Evolutionary conservation across 2,797 vertebrate species (phyloP).

Genomic region (Catostomus latipinnis): DNA sequence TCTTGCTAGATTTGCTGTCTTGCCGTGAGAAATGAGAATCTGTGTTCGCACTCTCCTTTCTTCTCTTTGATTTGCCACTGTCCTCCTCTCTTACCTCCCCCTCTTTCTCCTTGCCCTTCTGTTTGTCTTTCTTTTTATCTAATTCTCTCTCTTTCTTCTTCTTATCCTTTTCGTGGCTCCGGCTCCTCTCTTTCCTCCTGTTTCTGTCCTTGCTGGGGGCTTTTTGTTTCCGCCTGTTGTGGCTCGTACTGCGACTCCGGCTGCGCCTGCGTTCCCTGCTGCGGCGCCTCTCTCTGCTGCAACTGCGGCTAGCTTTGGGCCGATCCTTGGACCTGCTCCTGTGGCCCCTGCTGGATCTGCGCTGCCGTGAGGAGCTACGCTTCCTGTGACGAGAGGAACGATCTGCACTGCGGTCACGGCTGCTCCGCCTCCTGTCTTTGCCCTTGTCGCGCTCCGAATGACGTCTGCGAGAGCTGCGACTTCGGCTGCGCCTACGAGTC

Average conservation of each 20-base stretch:
- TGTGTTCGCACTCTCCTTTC: slow-evolving; percentile 81
- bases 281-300: slow-evolving; percentile 87
- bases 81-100: slow-evolving; percentile 80
- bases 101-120: slow-evolving; percentile 77
- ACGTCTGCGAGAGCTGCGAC: slow-evolving; percentile 87
- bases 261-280: slow-evolving; percentile 84
- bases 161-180: slow-evolving; percentile 80
- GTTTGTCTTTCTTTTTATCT: slow-evolving; percentile 70
- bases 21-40: slow-evolving; percentile 86
- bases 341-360: slow-evolving; percentile 70
- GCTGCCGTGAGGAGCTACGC: slow-evolving; percentile 86
- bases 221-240: slow-evolving; percentile 90
- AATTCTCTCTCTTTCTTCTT: slow-evolving; percentile 65
- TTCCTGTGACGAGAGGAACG: slow-evolving; percentile 84
- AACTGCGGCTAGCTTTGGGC: slow-evolving; percentile 85
- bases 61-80: slow-evolving; percentile 76
- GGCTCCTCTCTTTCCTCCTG: slow-evolving; percentile 93
- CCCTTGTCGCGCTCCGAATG: slow-evolving; percentile 85
- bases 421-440: slow-evolving; percentile 87
- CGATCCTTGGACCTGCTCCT: slow-evolving; percentile 86
- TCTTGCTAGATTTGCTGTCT: slow-evolving; percentile 85
- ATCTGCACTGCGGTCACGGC: slow-evolving; percentile 80
- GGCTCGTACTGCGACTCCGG: slow-evolving; percentile 86
- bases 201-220: slow-evolving; percentile 88
- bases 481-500: slow-evolving; percentile 86